Evolutionary conservation across 2,797 vertebrate species (phyloP).

Genomic region (Pachyuromys duprasi): DNA sequence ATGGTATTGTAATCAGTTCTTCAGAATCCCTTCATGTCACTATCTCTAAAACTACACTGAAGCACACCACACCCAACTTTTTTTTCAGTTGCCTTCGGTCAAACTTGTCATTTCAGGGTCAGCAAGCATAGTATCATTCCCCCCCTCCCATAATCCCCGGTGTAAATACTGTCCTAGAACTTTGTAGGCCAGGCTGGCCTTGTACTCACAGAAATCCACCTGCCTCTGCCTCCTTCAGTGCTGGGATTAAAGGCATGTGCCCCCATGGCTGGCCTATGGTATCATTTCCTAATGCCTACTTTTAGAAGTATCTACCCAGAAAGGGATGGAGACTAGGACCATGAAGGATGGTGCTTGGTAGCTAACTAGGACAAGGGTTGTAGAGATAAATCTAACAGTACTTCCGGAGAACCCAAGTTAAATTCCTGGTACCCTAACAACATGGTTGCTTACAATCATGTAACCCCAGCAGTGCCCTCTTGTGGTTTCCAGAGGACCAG

Average conservation of each 20-base stretch:
- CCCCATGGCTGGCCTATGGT: neutral
- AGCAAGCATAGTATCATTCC: neutral
- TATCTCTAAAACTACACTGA: too few species aligned
- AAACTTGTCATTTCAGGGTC: neutral
- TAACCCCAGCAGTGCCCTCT: neutral
- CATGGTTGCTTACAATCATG: neutral
- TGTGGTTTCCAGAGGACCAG: neutral
- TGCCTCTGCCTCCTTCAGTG: too few species aligned
- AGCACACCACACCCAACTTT: neutral
- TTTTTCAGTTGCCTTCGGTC: neutral
- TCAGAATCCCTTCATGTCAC: neutral
- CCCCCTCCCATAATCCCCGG: too few species aligned
- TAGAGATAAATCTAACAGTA: too few species aligned
- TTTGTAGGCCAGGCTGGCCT: too few species aligned
- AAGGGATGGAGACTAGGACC: neutral
- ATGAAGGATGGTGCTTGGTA: neutral
- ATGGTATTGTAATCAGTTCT: too few species aligned
- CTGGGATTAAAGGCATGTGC: too few species aligned
- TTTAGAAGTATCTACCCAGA: neutral
- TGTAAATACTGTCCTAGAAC: too few species aligned
- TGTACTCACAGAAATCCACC: too few species aligned
- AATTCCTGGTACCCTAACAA: neutral
- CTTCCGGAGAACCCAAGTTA: neutral
- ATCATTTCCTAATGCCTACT: neutral
- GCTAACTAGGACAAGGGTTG: neutral